These are phyloP conservation scores for Drosophila rubida DNA, from an alignment of 2,888 invertebrate species.

Conservation along the genomic window DNA sequence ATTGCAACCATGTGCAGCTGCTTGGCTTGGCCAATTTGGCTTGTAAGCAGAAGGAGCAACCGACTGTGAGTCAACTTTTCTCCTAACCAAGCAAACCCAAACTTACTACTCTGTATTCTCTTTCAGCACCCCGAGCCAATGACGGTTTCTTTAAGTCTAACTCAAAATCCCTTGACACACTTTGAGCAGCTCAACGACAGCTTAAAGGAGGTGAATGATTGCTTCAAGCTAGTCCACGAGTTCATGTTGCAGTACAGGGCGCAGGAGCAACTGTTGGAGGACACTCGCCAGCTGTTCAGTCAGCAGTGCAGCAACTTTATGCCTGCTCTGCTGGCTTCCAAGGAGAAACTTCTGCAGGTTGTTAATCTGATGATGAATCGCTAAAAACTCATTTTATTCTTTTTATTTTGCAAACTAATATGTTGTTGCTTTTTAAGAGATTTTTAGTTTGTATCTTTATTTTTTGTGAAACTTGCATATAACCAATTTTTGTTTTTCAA, in stretches of 20 bases:
- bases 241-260: not conserved
- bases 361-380: not conserved
- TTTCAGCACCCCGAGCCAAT: not conserved
- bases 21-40: not conserved
- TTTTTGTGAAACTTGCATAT: too few species aligned
- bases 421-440: not conserved
- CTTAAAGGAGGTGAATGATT: not conserved
- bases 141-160: not conserved
- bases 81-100: not conserved
- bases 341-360: slow-evolving; percentile 1
- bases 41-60: not conserved
- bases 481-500: too few species aligned
- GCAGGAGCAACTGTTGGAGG: not conserved
- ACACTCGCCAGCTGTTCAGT: not conserved
- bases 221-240: not conserved
- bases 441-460: too few species aligned
- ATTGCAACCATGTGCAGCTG: not conserved
- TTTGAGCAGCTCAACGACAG: not conserved
- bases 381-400: not conserved
- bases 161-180: not conserved
- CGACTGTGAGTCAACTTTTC: not conserved
- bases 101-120: not conserved
- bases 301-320: not conserved
- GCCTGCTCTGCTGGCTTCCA: slow-evolving; percentile 8
- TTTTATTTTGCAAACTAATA: not conserved